Evolutionary conservation across 1,140 invertebrate genomes (phyloP).

Genomic region (Chelonus insularis): DNA sequence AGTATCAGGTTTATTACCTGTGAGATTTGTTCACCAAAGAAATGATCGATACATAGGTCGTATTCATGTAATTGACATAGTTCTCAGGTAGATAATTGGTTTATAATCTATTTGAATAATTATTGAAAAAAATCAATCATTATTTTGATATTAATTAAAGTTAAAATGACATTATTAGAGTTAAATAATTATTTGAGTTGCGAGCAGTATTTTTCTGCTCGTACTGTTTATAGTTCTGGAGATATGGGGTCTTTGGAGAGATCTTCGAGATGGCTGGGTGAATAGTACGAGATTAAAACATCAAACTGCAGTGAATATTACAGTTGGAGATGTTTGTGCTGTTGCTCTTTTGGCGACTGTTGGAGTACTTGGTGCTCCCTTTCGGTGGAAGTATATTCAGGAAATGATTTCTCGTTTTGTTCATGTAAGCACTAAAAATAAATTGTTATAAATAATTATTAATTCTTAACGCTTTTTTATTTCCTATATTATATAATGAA

Average conservation of each 20-base stretch:
- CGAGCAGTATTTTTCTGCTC: slow-evolving; percentile 35
- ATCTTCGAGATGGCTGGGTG: slow-evolving; percentile 52
- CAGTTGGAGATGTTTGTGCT: slow-evolving; percentile 48
- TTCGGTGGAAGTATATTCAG: slow-evolving; percentile 46
- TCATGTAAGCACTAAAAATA: slow-evolving; percentile 35
- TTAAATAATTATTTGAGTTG: background rate
- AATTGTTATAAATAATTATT: slow-evolving; percentile 7
- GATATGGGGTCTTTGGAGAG: slow-evolving; percentile 50
- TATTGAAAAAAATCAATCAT: no score
- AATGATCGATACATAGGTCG: slow-evolving; percentile 36
- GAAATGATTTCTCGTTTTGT: slow-evolving; percentile 42
- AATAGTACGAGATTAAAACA: slow-evolving; percentile 53
- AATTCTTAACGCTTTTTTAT: no score
- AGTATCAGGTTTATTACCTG: slow-evolving; percentile 44
- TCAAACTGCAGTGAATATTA: slow-evolving; percentile 47
- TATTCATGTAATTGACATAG: slow-evolving; percentile 32
- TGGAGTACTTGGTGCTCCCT: slow-evolving; percentile 41
- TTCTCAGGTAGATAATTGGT: slow-evolving; percentile 48
- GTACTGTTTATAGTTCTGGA: slow-evolving; percentile 34
- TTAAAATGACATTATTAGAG: no score
- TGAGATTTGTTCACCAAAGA: slow-evolving; percentile 34
- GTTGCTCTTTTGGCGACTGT: slow-evolving; percentile 39
- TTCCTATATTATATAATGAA: no score
- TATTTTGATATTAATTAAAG: no score
- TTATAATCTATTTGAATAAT: no score